A percentile compares a stretch with the other conserved stretches of the same genome.
Conservation (phyloP, 2,888 invertebrate genomes). For the Mythimna ferrago region DNA sequence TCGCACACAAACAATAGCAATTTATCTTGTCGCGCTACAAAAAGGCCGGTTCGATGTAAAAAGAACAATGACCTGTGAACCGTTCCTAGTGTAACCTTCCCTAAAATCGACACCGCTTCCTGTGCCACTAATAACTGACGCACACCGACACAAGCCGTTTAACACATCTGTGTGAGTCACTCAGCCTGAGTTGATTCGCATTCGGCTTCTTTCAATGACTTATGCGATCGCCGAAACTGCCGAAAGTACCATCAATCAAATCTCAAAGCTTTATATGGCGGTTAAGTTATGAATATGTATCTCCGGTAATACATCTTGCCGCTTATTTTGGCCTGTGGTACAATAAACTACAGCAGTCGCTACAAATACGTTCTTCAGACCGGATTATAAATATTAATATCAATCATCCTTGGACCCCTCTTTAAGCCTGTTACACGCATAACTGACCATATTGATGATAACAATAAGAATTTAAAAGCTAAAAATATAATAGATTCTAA, state of each 20-base stretch:
- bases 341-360: constrained; percentile 26
- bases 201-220: constrained; percentile 63
- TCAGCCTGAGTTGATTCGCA: constrained; percentile 50
- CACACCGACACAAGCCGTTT: constrained; percentile 72
- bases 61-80: constrained; percentile 88
- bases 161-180: constrained; percentile 56
- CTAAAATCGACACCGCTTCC: constrained; percentile 89
- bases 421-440: constrained; percentile 50
- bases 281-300: constrained; percentile 79
- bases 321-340: constrained; percentile 69
- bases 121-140: constrained; percentile 81
- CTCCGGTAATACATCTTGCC: constrained; percentile 67
- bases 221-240: constrained; percentile 67
- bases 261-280: constrained; percentile 67
- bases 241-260: constrained; percentile 69
- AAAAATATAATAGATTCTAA: constrained; percentile 54
- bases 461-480: constrained; percentile 47
- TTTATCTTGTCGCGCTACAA: constrained; percentile 81
- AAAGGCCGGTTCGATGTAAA: constrained; percentile 81
- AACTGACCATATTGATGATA: constrained; percentile 51
- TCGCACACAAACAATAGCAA: constrained; percentile 78
- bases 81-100: constrained; percentile 86
- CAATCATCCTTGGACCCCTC: constrained; percentile 51
- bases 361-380: constrained; percentile 53
- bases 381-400: constrained; percentile 66